These are phyloP conservation scores for Gadus chalcogrammus DNA, from an alignment of 2,113 vertebrate genomes.

Conservation along the genomic window DNA sequence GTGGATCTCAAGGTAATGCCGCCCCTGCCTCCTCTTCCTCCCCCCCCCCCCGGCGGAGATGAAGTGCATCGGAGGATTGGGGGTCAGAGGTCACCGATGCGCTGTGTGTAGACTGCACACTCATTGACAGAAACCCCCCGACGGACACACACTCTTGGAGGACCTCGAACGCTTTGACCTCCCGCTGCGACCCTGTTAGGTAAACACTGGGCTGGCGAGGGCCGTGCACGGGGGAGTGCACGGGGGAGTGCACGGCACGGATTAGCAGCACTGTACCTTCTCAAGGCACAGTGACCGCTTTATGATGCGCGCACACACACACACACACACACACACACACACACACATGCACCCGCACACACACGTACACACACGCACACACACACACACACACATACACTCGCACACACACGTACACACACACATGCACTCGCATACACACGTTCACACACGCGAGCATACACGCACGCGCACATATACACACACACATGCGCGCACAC, in stretches of 20 bases:
- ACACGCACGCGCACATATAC: too few species aligned
- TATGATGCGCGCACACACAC: not conserved
- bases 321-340: constrained; percentile 3
- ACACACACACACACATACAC: too few species aligned
- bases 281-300: too few species aligned
- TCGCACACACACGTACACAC: not conserved
- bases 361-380: not conserved
- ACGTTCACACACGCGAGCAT: not conserved
- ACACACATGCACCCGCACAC: constrained; percentile 2
- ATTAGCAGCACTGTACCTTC: too few species aligned
- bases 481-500: too few species aligned
- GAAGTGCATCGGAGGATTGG: too few species aligned
- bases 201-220: not conserved
- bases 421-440: not conserved
- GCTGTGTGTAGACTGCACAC: constrained; percentile 2
- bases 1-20: too few species aligned
- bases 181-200: not conserved
- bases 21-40: too few species aligned
- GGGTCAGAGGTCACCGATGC: too few species aligned
- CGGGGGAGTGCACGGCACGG: too few species aligned
- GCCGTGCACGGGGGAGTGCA: not conserved
- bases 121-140: not conserved
- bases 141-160: not conserved
- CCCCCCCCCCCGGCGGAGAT: too few species aligned
- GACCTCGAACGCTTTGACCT: constrained; percentile 4